A percentile compares a stretch with the other conserved stretches of the same genome.
Evolutionary conservation across 1,140 invertebrate species (phyloP).

Genomic region (Zaprionus gabonicus): DNA sequence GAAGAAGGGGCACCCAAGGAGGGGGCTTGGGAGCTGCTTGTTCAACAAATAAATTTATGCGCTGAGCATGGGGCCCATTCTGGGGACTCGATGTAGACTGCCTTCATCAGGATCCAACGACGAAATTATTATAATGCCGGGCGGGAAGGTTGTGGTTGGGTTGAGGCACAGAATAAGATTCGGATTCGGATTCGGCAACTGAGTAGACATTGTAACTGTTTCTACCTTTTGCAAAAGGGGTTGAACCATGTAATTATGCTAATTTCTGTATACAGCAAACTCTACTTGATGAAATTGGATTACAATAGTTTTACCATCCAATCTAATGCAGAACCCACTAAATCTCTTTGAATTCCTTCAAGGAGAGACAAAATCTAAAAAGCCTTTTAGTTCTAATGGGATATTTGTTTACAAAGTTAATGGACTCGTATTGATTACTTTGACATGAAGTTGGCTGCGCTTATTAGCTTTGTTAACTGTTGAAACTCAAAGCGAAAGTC

Average conservation of each 20-base stretch:
- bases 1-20: neutral
- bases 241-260: constrained; percentile 72
- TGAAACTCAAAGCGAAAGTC: neutral
- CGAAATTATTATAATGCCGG: constrained; percentile 70
- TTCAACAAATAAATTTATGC: constrained; percentile 74
- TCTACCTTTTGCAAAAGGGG: constrained; percentile 52
- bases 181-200: neutral
- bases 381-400: neutral
- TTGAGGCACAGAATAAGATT: neutral
- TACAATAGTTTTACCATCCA: constrained; percentile 37
- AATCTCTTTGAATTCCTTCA: constrained; percentile 6
- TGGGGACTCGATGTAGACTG: constrained; percentile 23
- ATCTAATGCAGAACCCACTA: constrained; percentile 19
- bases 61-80: constrained; percentile 38
- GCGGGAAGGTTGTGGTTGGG: constrained; percentile 19
- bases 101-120: constrained; percentile 51
- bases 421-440: neutral
- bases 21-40: constrained; percentile 13
- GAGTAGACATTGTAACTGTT: neutral
- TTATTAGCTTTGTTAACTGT: neutral
- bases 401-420: neutral
- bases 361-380: constrained; percentile 5
- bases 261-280: constrained; percentile 67
- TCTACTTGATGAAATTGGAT: constrained; percentile 23
- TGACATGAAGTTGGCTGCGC: neutral